Percentiles rank a stretch among this genome's conserved stretches.
These are phyloP conservation scores for Idris sp. DNA, from an alignment of 1,140 invertebrate genomes.

Conservation along the genomic window DNA sequence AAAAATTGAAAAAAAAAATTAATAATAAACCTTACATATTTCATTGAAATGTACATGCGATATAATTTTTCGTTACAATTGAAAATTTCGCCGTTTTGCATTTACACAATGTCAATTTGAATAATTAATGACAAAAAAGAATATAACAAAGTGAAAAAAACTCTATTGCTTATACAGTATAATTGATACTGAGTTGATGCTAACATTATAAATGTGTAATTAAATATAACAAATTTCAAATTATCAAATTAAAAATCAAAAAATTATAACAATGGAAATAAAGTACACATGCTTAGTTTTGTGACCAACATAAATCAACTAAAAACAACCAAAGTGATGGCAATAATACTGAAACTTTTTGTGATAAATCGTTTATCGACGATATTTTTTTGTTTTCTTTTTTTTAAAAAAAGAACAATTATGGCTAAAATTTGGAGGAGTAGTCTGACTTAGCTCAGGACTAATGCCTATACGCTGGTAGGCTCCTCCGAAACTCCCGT, in stretches of 20 bases:
- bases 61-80: too few species aligned
- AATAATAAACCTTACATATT: too few species aligned
- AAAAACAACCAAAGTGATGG: constrained; percentile 29
- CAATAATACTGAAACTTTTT: constrained; percentile 52
- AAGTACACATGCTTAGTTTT: constrained; percentile 2
- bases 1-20: constrained; percentile 10
- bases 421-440: constrained; percentile 44
- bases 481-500: constrained; percentile 50
- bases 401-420: constrained; percentile 47
- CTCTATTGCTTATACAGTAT: constrained; percentile 31
- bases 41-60: too few species aligned
- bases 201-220: too few species aligned
- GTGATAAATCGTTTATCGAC: constrained; percentile 26
- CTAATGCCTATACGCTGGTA: constrained; percentile 59
- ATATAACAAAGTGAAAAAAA: not conserved
- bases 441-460: constrained; percentile 58
- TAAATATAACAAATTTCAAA: too few species aligned
- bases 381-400: too few species aligned
- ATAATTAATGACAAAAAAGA: constrained; percentile 6
- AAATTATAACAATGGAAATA: not conserved
- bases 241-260: too few species aligned
- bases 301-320: constrained; percentile 10
- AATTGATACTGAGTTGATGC: constrained; percentile 23
- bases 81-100: too few species aligned
- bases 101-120: constrained; percentile 19